A percentile compares a stretch with the other conserved stretches of the same genome.
Evolutionary conservation across 1,140 invertebrate species (phyloP).

Genomic region (Belonocnema kinseyi): DNA sequence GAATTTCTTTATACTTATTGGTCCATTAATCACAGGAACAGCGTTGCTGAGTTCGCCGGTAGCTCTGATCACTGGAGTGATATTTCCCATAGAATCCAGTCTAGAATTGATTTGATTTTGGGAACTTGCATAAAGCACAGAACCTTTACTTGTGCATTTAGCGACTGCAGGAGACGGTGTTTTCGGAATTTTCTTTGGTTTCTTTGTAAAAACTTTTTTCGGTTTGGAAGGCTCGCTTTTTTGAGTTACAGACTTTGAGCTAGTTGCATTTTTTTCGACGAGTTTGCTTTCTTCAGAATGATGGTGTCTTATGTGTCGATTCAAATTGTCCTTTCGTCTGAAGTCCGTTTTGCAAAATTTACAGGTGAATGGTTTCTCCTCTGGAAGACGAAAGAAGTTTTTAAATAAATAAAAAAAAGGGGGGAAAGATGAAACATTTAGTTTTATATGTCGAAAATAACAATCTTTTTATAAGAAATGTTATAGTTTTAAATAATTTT

Average conservation of each 20-base stretch:
- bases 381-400: constrained; percentile 54
- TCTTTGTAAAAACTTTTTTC: constrained; percentile 48
- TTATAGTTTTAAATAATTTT: too few relatives aligned
- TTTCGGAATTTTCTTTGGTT: constrained; percentile 35
- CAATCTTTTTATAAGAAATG: too few relatives aligned
- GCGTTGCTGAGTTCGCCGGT: constrained; percentile 69
- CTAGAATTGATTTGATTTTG: constrained; percentile 63
- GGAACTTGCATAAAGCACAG: constrained; percentile 49
- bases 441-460: too few relatives aligned
- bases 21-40: constrained; percentile 70
- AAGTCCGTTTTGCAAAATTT: constrained; percentile 71
- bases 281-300: constrained; percentile 61
- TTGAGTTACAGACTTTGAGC: neutral
- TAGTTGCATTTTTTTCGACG: constrained; percentile 36
- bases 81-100: constrained; percentile 66
- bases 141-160: constrained; percentile 48
- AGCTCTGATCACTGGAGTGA: constrained; percentile 66
- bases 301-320: constrained; percentile 74
- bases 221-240: constrained; percentile 31
- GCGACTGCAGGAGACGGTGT: neutral
- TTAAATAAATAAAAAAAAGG: neutral
- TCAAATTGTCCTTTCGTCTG: constrained; percentile 73
- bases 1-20: constrained; percentile 57
- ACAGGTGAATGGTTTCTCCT: constrained; percentile 73
- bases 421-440: too few relatives aligned